Evolutionary conservation across 37 sponge, comb jelly and placozoan species (phyloP), one percentile per base, ranked within the genome.

Genomic region (Oopsacas minuta): DNA sequence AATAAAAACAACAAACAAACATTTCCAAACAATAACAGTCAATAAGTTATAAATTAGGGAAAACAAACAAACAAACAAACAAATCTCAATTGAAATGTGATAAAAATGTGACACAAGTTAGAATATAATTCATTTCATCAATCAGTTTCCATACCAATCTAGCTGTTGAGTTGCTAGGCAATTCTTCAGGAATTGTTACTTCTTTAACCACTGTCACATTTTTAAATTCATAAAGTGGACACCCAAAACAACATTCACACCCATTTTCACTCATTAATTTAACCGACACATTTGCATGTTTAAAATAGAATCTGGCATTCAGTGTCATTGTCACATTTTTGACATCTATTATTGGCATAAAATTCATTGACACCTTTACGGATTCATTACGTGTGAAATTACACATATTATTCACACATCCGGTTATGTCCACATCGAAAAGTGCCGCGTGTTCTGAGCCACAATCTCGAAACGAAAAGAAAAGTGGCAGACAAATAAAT

Each of bases 301-400:
- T 34, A n/a, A 61, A 61, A 61, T 61, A 61, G 75, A 61, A 61
- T 12, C 75, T 10, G 75, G 75, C 75, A 61, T 5, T 61, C 22
- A 61, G 75, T n/a, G 75, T 61, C 7, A 61, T 61, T 20, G 75
- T 61, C 28, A 61, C 75, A 61, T 61, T n/a, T 61, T 61, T n/a
- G 75, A 61, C 22, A 61, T 61, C 22, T 20, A 3, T n/a, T 32
- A 7, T 10, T 61, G 75, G 75, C 22, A 12, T 61, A 34, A 61
- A 61, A 5, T 32, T 34, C 75, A 61, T 61, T 25, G 22, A 32
- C 75, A 61, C 75, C 22, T n/a, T 61, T 3, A 61, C 28, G 5
- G 20, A 25, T 61, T 61, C 75, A 34, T 12, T 61, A 34, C 75
- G 7, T 3, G 75, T 32, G 75, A 61, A 61, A n/a, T 61, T 61